Conservation (phyloP, 2,797 vertebrate genomes). For the Enteromius thamalakanensis region DNA sequence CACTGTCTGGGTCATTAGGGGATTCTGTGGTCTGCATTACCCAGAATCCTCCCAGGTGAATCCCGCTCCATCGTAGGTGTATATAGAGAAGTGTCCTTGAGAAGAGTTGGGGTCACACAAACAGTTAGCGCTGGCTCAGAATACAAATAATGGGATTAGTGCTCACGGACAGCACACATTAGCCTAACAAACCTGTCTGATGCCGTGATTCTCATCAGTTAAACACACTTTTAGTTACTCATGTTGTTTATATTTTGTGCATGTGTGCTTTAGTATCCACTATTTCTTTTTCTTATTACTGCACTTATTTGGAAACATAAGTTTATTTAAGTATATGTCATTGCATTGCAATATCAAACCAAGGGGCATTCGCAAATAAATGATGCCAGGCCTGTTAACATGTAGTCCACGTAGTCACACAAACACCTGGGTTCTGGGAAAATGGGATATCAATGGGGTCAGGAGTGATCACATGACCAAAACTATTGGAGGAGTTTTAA, state of each 20-base stretch:
- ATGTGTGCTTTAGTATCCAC: not conserved
- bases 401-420: conserved; percentile 14
- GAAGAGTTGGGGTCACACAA: conserved; percentile 59
- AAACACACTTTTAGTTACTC: conserved; percentile 38
- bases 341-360: not conserved
- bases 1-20: conserved; percentile 43
- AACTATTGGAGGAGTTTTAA: conserved; percentile 57
- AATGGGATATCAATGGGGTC: conserved; percentile 52
- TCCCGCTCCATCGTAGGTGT: conserved; percentile 50
- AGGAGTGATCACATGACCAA: conserved; percentile 56
- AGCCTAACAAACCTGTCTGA: conserved; percentile 58
- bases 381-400: not conserved
- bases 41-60: conserved; percentile 52
- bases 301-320: not conserved
- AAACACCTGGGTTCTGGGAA: conserved; percentile 18
- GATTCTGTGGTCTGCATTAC: conserved; percentile 41
- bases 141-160: conserved; percentile 63
- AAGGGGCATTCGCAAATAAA: not conserved
- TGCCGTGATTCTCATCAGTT: conserved; percentile 31
- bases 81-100: conserved; percentile 60
- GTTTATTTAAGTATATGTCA: not conserved
- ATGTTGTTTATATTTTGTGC: not conserved
- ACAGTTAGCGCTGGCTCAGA: conserved; percentile 54
- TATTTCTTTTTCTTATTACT: not conserved
- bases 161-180: conserved; percentile 51